These are phyloP conservation scores for Aurelia coerulea DNA, from an alignment of 30 jellyfish, hydroid and myxozoan genomes.

Conservation along the genomic window DNA sequence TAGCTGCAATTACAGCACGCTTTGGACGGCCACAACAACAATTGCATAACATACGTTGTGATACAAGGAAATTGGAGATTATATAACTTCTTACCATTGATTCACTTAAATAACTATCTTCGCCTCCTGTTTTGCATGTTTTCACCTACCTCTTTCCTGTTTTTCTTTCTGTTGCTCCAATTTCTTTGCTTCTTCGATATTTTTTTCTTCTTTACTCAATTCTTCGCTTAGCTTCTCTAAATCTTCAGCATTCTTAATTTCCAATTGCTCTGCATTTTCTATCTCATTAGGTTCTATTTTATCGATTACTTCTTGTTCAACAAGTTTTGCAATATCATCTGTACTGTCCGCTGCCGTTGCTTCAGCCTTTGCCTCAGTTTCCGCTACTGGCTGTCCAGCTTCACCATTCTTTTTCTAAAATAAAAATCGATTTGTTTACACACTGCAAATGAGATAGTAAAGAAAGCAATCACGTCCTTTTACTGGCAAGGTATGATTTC, in stretches of 20 bases:
- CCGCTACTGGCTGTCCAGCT: slow-evolving; percentile 31
- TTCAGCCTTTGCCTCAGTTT: slow-evolving; percentile 14
- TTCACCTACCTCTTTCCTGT: slow-evolving; percentile 49
- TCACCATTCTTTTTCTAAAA: slow-evolving; percentile 34
- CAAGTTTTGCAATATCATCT: slow-evolving; percentile 11
- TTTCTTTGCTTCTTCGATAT: slow-evolving; percentile 43
- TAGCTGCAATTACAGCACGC: too few species aligned
- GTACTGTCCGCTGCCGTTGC: not conserved
- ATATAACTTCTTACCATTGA: too few species aligned
- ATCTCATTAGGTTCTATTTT: slow-evolving; percentile 35
- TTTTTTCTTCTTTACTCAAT: slow-evolving; percentile 46
- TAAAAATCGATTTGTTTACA: not conserved
- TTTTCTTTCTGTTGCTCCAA: slow-evolving; percentile 8
- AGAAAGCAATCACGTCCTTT: too few species aligned
- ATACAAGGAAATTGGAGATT: too few species aligned
- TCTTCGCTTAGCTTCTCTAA: slow-evolving; percentile 29
- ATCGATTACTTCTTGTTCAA: slow-evolving; percentile 20
- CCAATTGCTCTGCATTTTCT: slow-evolving; percentile 20
- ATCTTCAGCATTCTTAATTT: slow-evolving; percentile 36
- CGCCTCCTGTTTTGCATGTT: too few species aligned
- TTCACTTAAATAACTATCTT: too few species aligned
- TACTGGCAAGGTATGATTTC: too few species aligned
- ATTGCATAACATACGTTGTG: too few species aligned
- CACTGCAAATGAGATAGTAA: not conserved
- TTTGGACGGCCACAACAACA: too few species aligned